phyloP scores from a whole-genome alignment of 2,797 vertebrate species.

The Odontamblyopus rebecca region DNA sequence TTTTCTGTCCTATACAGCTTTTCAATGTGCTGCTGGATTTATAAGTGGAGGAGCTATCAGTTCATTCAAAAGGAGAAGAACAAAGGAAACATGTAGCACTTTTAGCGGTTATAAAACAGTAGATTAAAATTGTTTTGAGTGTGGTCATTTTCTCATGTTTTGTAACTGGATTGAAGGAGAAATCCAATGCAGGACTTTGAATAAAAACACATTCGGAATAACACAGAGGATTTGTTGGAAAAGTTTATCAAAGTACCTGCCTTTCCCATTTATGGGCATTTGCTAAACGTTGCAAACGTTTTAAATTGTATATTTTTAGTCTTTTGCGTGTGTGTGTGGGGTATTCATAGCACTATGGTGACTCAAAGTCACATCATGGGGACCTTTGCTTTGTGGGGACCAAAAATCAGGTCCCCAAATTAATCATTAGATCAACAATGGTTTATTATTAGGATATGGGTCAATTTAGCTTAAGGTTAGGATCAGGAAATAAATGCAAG shows the following conservation, averaged over 20 bases:
- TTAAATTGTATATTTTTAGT: not conserved
- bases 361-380: not conserved
- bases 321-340: not conserved
- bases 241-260: not conserved
- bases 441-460: not conserved
- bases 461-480: not conserved
- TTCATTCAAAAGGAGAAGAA: constrained; percentile 54
- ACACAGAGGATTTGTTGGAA: not conserved
- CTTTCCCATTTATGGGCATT: not conserved
- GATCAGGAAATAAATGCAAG: not conserved
- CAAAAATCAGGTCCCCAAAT: not conserved
- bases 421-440: not conserved
- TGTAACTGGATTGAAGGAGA: not conserved
- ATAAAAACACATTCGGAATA: not conserved
- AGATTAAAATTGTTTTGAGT: not conserved
- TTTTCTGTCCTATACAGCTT: constrained; percentile 86
- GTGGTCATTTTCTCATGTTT: not conserved
- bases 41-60: constrained; percentile 71
- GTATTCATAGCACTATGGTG: not conserved
- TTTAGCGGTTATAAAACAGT: not conserved
- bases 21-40: constrained; percentile 86
- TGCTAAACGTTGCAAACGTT: not conserved
- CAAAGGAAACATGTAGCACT: not conserved
- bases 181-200: not conserved
- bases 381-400: not conserved